A percentile compares a stretch with the other conserved stretches of the same genome.
Conservation (phyloP, 2,113 vertebrate species). For the Carettochelys insculpta region DNA sequence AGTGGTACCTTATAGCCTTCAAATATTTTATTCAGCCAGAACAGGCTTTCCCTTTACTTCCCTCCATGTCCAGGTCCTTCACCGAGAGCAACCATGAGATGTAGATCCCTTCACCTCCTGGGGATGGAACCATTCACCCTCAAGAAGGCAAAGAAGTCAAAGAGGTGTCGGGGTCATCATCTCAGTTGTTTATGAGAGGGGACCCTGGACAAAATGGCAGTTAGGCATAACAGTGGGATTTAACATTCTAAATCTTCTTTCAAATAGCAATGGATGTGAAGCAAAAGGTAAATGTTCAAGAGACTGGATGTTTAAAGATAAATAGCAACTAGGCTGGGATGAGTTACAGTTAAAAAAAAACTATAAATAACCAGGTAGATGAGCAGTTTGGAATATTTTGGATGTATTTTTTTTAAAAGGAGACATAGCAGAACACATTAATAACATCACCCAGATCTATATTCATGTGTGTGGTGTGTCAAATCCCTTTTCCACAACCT, state of each 20-base stretch:
- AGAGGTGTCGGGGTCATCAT: too few relatives aligned
- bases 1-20: background rate
- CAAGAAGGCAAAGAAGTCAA: background rate
- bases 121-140: background rate
- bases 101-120: rapidly evolving
- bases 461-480: background rate
- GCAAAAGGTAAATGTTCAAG: background rate
- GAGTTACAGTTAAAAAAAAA: background rate
- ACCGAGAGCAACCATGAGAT: background rate
- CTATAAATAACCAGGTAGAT: background rate
- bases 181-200: background rate
- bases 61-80: background rate
- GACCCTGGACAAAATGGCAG: background rate
- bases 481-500: background rate
- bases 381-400: background rate
- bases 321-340: background rate
- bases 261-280: background rate
- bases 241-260: rapidly evolving
- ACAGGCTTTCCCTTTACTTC: background rate
- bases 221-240: background rate
- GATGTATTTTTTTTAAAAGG: too few relatives aligned
- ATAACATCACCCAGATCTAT: background rate
- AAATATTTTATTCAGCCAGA: background rate
- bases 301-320: background rate
- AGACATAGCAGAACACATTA: background rate